Conservation (phyloP, 53 echinoderm and acorn worm genomes). For the Astropecten irregularis region DNA sequence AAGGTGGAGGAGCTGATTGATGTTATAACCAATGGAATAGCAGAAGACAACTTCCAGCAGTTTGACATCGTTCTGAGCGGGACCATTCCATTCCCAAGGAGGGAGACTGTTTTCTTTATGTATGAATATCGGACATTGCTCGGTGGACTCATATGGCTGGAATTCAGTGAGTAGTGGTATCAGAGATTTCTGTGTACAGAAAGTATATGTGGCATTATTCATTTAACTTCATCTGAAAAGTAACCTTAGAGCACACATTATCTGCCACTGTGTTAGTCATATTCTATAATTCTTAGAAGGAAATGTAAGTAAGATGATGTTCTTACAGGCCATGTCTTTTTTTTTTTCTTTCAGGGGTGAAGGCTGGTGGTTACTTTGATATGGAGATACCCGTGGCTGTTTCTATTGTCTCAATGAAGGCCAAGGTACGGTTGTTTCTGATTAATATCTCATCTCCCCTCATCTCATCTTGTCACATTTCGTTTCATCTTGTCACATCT, state of each 20-base stretch:
- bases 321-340: too few species aligned
- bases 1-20: slow-evolving; percentile 48
- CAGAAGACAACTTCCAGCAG: slow-evolving; percentile 20
- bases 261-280: too few species aligned
- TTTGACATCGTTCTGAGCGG: slow-evolving; percentile 40
- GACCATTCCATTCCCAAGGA: slow-evolving; percentile 30
- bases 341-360: not conserved
- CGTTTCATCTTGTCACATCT: too few species aligned
- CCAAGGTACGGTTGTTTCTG: not conserved
- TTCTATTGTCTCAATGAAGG: slow-evolving; percentile 2
- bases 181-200: too few species aligned
- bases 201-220: too few species aligned
- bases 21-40: slow-evolving; percentile 9
- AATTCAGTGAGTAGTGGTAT: slow-evolving; percentile 25
- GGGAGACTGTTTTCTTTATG: not conserved
- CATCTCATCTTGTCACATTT: too few species aligned
- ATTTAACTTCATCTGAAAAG: too few species aligned
- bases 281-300: too few species aligned
- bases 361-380: slow-evolving; percentile 26
- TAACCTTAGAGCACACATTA: too few species aligned
- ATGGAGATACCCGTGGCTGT: slow-evolving; percentile 17
- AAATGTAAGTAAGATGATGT: too few species aligned
- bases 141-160: slow-evolving; percentile 5
- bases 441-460: too few species aligned
- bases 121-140: not conserved